Evolutionary conservation across 2,888 invertebrate species (phyloP).

Genomic region (Habrosyne pyritoides): DNA sequence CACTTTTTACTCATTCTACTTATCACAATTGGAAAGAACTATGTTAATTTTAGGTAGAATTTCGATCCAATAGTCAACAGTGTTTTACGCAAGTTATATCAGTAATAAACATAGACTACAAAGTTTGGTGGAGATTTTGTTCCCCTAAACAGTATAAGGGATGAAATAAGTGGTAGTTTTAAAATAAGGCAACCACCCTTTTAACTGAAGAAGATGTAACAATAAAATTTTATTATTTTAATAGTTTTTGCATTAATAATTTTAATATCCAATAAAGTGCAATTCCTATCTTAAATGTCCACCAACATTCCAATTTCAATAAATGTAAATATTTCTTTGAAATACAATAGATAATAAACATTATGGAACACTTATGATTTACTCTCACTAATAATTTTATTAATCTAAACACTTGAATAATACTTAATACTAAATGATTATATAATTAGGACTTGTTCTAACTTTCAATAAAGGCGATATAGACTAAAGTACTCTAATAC

Average conservation of each 20-base stretch:
- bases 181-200: not conserved
- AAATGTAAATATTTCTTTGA: conserved; percentile 36
- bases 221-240: not conserved
- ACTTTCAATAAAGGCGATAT: not conserved
- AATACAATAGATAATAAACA: conserved; percentile 15
- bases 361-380: conserved; percentile 41
- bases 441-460: not conserved
- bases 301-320: conserved; percentile 42
- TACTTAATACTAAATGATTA: conserved; percentile 9
- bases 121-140: not conserved
- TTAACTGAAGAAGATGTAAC: not conserved
- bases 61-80: not conserved
- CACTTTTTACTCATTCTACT: conserved; percentile 47
- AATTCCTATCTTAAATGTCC: conserved; percentile 42
- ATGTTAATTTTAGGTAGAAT: conserved; percentile 25
- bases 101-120: not conserved
- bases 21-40: conserved; percentile 46
- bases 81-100: not conserved
- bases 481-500: conserved; percentile 28
- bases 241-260: conserved; percentile 41
- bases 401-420: conserved; percentile 22
- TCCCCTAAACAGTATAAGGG: not conserved
- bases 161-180: not conserved
- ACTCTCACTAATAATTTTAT: conserved; percentile 47
- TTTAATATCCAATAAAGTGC: conserved; percentile 60